phyloP scores from a whole-genome alignment of 1,140 invertebrate genomes.

The Portunus trituberculatus region DNA sequence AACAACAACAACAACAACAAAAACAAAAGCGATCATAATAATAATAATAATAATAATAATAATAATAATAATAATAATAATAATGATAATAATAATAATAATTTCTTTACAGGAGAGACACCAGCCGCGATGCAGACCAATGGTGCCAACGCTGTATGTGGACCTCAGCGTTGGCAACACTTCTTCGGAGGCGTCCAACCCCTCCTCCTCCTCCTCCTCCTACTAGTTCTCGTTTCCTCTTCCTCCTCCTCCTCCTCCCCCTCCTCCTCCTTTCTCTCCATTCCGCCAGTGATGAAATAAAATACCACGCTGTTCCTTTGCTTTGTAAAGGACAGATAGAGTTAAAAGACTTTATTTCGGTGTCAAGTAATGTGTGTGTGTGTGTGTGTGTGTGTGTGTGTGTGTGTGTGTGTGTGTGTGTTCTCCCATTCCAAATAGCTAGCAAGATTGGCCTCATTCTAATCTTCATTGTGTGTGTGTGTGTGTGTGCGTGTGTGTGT shows the following conservation, averaged over 20 bases:
- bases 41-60: neutral
- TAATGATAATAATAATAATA: neutral
- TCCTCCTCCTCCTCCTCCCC: neutral
- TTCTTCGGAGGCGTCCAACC: neutral
- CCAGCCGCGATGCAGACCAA: conserved; percentile 71
- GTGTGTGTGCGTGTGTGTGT: neutral
- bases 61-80: neutral
- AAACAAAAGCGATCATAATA: neutral
- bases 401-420: conserved; percentile 31
- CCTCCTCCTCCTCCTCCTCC: neutral
- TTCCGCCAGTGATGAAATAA: neutral
- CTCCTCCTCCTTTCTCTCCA: neutral
- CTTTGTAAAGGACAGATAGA: too few relatives aligned
- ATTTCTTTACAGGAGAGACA: conserved; percentile 57
- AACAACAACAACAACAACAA: neutral
- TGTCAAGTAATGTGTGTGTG: neutral
- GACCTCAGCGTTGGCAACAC: neutral
- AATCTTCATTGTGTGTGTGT: neutral
- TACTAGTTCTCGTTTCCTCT: neutral
- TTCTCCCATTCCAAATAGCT: neutral
- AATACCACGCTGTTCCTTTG: neutral
- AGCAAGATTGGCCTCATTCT: too few relatives aligned
- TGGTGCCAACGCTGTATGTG: neutral
- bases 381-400: conserved; percentile 53
- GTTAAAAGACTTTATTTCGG: too few relatives aligned